phyloP scores from a whole-genome alignment of 1,140 invertebrate genomes.

The Eumeta japonica region DNA sequence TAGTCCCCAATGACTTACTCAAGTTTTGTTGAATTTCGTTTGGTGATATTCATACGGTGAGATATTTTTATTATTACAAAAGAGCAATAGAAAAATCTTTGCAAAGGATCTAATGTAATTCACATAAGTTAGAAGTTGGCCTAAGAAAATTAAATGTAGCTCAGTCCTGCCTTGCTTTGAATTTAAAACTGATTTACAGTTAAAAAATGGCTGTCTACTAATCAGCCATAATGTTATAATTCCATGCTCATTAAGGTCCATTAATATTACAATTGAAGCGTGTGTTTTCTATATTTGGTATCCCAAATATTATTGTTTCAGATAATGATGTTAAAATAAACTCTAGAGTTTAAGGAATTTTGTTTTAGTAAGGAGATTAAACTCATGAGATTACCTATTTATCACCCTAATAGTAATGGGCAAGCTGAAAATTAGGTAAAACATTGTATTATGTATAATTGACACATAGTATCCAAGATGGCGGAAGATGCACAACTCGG shows the following conservation, averaged over 20 bases:
- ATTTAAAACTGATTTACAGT: neutral
- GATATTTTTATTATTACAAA: too few species aligned
- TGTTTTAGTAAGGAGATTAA: neutral
- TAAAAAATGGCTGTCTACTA: neutral
- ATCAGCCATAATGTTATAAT: neutral
- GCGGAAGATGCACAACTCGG: too few species aligned
- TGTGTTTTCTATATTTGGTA: constrained; percentile 1
- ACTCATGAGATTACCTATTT: neutral
- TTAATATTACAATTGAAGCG: neutral
- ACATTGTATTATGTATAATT: too few species aligned
- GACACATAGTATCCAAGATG: too few species aligned
- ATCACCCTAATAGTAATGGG: neutral
- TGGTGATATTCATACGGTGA: too few species aligned
- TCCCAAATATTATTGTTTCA: too few species aligned
- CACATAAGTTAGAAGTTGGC: too few species aligned
- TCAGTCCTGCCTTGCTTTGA: neutral
- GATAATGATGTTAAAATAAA: constrained; percentile 1
- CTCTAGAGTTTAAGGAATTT: neutral
- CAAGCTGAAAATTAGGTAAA: neutral
- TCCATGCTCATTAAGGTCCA: neutral
- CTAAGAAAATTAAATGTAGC: neutral
- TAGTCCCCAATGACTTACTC: too few species aligned
- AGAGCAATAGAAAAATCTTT: too few species aligned
- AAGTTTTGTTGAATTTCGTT: too few species aligned
- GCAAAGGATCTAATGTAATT: too few species aligned